Evolutionary conservation across 2,113 vertebrate species (phyloP), one percentile per base, ranked within the genome.

Genomic region (Otolemur garnettii): DNA sequence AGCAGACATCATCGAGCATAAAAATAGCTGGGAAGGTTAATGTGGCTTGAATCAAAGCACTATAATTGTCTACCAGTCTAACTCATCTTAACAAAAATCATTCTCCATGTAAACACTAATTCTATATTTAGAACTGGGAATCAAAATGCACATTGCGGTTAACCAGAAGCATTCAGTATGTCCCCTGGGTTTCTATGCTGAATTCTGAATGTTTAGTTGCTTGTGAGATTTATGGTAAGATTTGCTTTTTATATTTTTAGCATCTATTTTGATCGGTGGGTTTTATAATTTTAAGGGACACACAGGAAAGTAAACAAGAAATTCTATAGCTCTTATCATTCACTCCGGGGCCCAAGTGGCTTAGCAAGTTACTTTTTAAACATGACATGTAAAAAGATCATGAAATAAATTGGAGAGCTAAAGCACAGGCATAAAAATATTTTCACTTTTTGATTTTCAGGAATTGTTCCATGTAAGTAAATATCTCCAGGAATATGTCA

Each of bases 361-460:
- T 81, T 57, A 87, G 42, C 55, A 71, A 71, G 84, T 85, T 74
- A 7, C 33, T 78, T 66, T 95, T 66, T 81, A 77, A 79, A 78
- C 13, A 55, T 35, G 45, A 74, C 17, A 72, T 72, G 3, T 68
- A 66, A 93, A 57, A 38, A 92, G 83, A 66, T 87, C 28, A 42
- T 35, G 42, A 87, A 75, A 11, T 75, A 28, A 84, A 78, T 7
- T 45, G 59, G 30, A 91, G 15, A 50, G 45, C 57, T 84, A 64
- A 84, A 87, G 12, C 28, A n/a, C 1, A 33, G 55, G n/a, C 74
- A 55, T 79, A 57, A 55, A 55, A 42, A 33, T 79, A 24, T 28
- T 60, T 72, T 93, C 8, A 42, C 53, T n/a, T 74, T 93, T 28
- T 94, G 83, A 75, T 30, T 95, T 64, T 87, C 33, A 85, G 64